Evolutionary conservation across 1,140 invertebrate genomes (phyloP), one percentile per base, ranked within the genome.

Genomic region (Papilio machaon): DNA sequence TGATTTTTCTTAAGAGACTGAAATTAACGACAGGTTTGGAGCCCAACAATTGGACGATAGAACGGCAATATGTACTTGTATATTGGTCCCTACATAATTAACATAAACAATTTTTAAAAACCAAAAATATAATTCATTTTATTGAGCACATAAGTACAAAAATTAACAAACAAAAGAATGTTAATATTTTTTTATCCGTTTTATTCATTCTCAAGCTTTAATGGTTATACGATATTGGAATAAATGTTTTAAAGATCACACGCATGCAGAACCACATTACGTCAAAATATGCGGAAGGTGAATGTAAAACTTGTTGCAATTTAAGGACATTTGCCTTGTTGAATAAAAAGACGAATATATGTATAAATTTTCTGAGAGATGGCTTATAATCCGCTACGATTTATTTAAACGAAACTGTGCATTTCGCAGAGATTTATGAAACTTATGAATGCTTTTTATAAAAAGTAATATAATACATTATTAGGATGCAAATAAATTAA

Each of bases 251-350:
- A 54, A 76, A 52, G 52, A 35, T 78, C 75, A 60, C 52, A n/a
- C 49, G 75, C 75, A 78, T 23, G 49, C 75, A 58, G 17, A 38
- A 79, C n/a, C 35, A 19, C 77, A 60, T 67, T 67, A 79, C 77
- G 77, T 64, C 30, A 79, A 79, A 79, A 79, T 79, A 79, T 79
- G 77, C 77, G 77, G 77, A 79, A 79, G 58, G 54, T 67, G 38
- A 76, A 76, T 52, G 47, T 52, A 76, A 49, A 76, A 79, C 60
- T 79, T 67, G 77, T 67, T 79, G 60, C 77, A 79, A 79, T 52
- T 79, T 79, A 79, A 79, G 77, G 75, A 78, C 75, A 79, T 67
- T 79, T 47, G 77, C 38, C 77, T 79, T 79, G 64, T 79, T 79
- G 60, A 79, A 79, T 79, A 79, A 79, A 79, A 64, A 60, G 19